A percentile compares a stretch with the other conserved stretches of the same genome.
Conservation (phyloP, 1,140 invertebrate genomes). For the Sarcophaga peregrina region DNA sequence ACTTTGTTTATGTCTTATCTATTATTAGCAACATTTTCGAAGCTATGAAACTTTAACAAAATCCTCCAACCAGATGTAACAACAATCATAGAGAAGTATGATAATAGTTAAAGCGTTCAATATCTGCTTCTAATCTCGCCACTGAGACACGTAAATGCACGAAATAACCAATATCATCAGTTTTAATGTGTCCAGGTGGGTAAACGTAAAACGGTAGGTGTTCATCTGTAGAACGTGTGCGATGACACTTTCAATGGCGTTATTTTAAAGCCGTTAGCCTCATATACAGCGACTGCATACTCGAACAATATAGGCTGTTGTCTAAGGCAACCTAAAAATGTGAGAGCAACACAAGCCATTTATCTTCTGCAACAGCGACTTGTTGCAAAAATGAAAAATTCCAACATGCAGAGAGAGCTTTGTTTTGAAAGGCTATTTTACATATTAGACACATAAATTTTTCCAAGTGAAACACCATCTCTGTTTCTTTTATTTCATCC, state of each 20-base stretch:
- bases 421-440: background rate
- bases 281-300: background rate
- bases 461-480: background rate
- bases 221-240: background rate
- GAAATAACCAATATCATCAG: no score
- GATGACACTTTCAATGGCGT: background rate
- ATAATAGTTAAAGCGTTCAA: no score
- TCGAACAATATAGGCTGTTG: background rate
- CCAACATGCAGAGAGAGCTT: background rate
- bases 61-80: no score
- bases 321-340: background rate
- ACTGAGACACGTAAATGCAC: no score
- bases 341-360: background rate
- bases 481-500: background rate
- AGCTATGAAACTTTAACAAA: no score
- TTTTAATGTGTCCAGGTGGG: no score
- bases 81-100: no score
- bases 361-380: background rate
- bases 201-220: no score
- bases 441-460: slow-evolving; percentile 5
- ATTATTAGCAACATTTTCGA: no score
- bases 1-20: no score
- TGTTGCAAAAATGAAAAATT: background rate
- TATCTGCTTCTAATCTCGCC: no score
- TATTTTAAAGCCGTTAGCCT: slow-evolving; percentile 9